phyloP scores from a whole-genome alignment of 2,888 invertebrate genomes.

The Ceramica pisi region DNA sequence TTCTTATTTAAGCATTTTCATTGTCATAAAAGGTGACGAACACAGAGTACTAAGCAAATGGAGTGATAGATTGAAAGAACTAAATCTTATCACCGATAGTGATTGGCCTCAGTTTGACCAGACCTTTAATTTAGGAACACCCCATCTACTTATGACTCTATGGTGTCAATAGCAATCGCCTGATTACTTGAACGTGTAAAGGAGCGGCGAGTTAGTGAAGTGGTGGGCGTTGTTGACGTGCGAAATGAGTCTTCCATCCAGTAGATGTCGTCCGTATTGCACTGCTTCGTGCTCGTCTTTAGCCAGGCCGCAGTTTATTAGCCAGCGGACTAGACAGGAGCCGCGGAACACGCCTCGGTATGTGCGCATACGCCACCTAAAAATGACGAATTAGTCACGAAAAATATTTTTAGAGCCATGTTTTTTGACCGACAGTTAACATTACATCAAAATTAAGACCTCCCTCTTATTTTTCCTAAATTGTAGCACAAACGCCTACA shows the following conservation, averaged over 20 bases:
- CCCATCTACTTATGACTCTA: slow-evolving; percentile 33
- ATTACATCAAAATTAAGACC: not conserved
- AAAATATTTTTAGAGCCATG: not conserved
- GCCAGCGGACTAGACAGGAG: slow-evolving; percentile 96
- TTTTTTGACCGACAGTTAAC: not conserved
- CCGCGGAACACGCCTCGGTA: slow-evolving; percentile 96
- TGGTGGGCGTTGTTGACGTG: slow-evolving; percentile 96
- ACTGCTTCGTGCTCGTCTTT: slow-evolving; percentile 95
- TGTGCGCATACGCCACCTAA: slow-evolving; percentile 94
- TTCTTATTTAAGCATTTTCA: slow-evolving; percentile 28
- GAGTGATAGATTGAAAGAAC: slow-evolving; percentile 5
- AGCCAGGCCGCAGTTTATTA: slow-evolving; percentile 95
- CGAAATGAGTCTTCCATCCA: slow-evolving; percentile 95
- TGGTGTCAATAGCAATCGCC: slow-evolving; percentile 9
- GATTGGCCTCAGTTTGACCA: not conserved
- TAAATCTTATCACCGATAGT: not conserved
- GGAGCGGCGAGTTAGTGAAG: slow-evolving; percentile 95
- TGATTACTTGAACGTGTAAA: slow-evolving; percentile 93
- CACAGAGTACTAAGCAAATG: slow-evolving; percentile 40
- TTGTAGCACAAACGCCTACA: too few species aligned
- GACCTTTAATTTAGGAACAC: not conserved
- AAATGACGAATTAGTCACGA: not conserved
- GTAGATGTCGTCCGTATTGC: slow-evolving; percentile 95
- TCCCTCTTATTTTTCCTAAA: not conserved
- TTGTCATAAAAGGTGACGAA: slow-evolving; percentile 24